A percentile compares a stretch with the other conserved stretches of the same genome.
These are phyloP conservation scores for Microtus pennsylvanicus DNA, from an alignment of 2,113 vertebrate genomes.

Conservation along the genomic window DNA sequence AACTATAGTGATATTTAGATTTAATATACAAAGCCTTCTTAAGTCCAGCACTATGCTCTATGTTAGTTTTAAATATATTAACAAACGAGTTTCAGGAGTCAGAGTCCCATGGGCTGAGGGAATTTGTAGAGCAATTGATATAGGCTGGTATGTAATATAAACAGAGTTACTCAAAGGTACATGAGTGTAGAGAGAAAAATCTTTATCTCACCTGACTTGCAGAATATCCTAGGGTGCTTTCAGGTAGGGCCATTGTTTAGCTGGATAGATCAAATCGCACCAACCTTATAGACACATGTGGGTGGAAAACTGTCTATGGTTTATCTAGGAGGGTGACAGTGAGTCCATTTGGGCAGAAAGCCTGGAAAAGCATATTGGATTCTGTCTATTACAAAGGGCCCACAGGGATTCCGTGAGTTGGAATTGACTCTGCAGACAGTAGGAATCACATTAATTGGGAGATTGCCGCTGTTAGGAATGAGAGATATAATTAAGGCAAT, in stretches of 20 bases:
- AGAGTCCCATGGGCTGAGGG: background rate
- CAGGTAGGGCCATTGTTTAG: background rate
- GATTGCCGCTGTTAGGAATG: background rate
- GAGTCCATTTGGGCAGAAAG: background rate
- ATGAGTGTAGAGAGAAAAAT: background rate
- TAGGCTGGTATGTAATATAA: background rate
- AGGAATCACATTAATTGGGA: background rate
- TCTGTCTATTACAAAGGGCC: background rate
- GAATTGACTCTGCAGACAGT: background rate
- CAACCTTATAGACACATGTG: background rate
- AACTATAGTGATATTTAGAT: background rate
- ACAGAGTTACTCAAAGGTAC: background rate
- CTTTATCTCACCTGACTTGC: background rate
- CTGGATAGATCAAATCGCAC: background rate
- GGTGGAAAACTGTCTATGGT: background rate
- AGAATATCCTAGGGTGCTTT: background rate
- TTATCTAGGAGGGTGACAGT: background rate
- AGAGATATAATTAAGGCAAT: background rate
- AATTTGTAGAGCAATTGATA: background rate
- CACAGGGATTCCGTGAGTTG: background rate
- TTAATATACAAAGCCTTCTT: constrained; percentile 31
- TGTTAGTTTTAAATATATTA: constrained; percentile 21
- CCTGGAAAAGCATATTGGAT: background rate
- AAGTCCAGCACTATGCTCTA: background rate
- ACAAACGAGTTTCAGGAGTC: background rate